Evolutionary conservation across 2,113 vertebrate genomes (phyloP), one percentile per base, ranked within the genome.

Genomic region (Tupaia tana): DNA sequence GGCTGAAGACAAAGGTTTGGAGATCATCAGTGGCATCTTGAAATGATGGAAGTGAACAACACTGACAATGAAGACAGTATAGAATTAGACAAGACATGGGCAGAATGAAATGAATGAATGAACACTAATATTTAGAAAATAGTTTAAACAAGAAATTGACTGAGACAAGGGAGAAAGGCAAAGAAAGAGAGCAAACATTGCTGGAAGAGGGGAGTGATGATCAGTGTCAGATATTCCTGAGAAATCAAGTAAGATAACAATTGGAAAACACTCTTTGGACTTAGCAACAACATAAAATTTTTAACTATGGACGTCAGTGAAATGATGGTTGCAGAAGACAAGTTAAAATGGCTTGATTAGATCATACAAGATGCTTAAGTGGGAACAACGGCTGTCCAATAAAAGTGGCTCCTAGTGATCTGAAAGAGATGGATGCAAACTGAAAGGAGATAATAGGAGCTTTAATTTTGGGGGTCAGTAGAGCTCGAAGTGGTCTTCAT

Each of bases 191-290:
- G 22, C 1, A 77, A 70, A 6, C 22, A 61, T 34, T 83, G 8
- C 43, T 87, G 73, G 25, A 84, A 92, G 0, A 0, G 1, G 27
- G 43, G 15, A 59, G 6, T 43, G 34, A 16, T 59, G 58, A 73
- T 63, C 16, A 67, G 10, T 52, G 7, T 43, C 4, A 78, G 58
- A 92, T 27, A 78, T 31, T 91, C 24, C 29, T 25, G 19, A 91
- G n/a, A 63, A 86, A 83, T 34, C 13, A 67, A 92, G n/a, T 71
- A 92, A 77, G 25, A 73, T 61, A 18, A 67, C 58, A 93, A 82
- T 3, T 59, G 12, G 34, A 58, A 8, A 77, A 34, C 6, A 29
- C 19, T 54, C 12, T 59, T 70, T 96, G 66, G 4, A 64, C 89
- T 91, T 69, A 74, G 7, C 18, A 90, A 56, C 1, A 82, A 31